These are phyloP conservation scores for Halictus ligatus DNA, from an alignment of 2,888 invertebrate genomes.

Conservation along the genomic window DNA sequence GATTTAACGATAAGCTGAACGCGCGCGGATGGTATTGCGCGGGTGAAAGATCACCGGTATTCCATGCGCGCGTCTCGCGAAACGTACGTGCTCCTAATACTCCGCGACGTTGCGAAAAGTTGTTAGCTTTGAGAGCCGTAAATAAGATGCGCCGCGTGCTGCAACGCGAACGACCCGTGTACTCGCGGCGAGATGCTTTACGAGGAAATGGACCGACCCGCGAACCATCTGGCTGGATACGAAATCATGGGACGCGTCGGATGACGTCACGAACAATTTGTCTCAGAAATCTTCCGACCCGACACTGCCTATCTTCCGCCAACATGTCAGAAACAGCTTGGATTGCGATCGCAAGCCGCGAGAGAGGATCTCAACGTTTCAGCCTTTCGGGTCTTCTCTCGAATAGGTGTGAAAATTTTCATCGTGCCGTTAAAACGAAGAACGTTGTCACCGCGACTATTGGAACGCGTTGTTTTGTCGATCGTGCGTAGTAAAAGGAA, in stretches of 20 bases:
- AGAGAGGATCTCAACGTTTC: background rate
- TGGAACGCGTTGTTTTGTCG: too few species aligned
- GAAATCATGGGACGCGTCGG: constrained; percentile 33
- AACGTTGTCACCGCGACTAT: too few species aligned
- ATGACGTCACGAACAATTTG: constrained; percentile 38
- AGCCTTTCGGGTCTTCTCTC: too few species aligned
- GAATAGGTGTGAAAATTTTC: background rate
- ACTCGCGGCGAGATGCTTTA: constrained; percentile 18
- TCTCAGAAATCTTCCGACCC: constrained; percentile 25
- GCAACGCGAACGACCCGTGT: background rate
- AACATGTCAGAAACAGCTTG: background rate
- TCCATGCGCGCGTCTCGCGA: constrained; percentile 25
- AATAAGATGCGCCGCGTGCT: constrained; percentile 35
- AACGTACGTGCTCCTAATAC: constrained; percentile 38
- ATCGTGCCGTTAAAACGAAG: background rate
- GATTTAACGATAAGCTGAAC: background rate
- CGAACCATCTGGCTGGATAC: constrained; percentile 31
- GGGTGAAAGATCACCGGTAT: constrained; percentile 24
- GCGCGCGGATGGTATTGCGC: background rate
- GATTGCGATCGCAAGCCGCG: background rate
- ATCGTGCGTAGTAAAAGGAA: background rate
- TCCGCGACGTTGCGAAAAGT: constrained; percentile 37
- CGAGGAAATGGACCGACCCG: constrained; percentile 42
- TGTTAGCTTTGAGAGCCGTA: constrained; percentile 43
- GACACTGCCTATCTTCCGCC: constrained; percentile 8